Evolutionary conservation across 2,113 vertebrate genomes (phyloP).

Genomic region (Nothoprocta perdicaria): DNA sequence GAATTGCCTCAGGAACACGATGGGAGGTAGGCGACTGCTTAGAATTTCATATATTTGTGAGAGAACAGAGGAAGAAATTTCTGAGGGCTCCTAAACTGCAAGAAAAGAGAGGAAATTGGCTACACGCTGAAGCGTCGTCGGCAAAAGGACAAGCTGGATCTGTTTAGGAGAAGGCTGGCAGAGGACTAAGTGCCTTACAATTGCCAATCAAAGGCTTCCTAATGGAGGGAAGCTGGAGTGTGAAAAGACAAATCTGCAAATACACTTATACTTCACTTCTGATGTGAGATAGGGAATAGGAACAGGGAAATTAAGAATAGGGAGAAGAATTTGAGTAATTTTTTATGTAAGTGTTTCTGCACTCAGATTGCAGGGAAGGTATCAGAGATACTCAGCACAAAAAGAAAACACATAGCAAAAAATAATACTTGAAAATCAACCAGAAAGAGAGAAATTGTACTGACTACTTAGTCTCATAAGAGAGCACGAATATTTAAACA

Average conservation of each 20-base stretch:
- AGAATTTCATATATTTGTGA: constrained; percentile 60
- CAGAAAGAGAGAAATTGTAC: neutral
- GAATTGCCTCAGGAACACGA: constrained; percentile 58
- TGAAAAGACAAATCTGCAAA: constrained; percentile 45
- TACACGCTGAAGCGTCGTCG: constrained; percentile 36
- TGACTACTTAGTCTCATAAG: neutral
- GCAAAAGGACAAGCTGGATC: constrained; percentile 48
- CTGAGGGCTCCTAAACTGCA: constrained; percentile 38
- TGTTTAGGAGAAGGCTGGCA: constrained; percentile 54
- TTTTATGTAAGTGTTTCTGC: neutral
- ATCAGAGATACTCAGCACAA: neutral
- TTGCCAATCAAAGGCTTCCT: constrained; percentile 62
- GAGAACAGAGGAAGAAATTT: constrained; percentile 68
- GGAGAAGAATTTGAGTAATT: neutral
- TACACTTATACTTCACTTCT: constrained; percentile 48
- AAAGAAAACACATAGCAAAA: neutral
- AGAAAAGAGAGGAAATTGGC: constrained; percentile 47
- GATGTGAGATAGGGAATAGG: neutral
- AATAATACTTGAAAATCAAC: neutral
- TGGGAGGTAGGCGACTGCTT: constrained; percentile 62
- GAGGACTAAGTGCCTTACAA: constrained; percentile 58
- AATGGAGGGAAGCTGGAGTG: constrained; percentile 27
- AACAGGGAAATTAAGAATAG: constrained; percentile 33
- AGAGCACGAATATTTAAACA: neutral
- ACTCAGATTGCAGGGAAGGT: neutral